Percentiles rank a stretch among this genome's conserved stretches.
Evolutionary conservation across 2,113 vertebrate genomes (phyloP).

Genomic region (Lonchura striata): DNA sequence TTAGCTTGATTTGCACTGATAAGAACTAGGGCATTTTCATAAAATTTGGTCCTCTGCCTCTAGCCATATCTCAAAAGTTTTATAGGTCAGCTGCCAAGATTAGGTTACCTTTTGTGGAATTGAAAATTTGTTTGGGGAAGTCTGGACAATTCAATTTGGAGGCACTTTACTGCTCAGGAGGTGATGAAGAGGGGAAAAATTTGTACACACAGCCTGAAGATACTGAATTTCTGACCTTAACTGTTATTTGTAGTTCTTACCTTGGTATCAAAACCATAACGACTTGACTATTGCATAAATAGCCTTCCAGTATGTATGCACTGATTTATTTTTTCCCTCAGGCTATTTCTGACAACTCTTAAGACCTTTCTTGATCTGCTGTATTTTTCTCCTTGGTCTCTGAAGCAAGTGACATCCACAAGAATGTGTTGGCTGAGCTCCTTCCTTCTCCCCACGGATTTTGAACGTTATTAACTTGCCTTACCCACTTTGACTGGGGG

Average conservation of each 20-base stretch:
- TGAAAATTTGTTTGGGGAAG: background rate
- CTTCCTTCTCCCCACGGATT: background rate
- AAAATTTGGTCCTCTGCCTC: background rate
- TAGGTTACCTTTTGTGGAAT: background rate
- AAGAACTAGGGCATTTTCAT: background rate
- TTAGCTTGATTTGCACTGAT: background rate
- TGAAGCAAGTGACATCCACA: background rate
- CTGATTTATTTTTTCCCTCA: background rate
- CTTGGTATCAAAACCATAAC: background rate
- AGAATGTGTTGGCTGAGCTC: background rate
- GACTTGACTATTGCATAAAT: background rate
- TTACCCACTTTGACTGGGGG: background rate
- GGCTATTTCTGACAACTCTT: background rate
- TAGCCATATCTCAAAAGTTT: background rate
- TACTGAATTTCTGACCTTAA: background rate
- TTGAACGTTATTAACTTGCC: background rate
- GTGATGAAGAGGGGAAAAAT: background rate
- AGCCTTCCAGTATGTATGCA: background rate
- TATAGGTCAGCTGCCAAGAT: background rate
- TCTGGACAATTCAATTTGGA: background rate
- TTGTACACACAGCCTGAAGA: background rate
- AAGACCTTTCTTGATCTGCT: background rate
- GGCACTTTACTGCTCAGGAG: background rate
- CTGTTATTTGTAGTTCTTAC: background rate
- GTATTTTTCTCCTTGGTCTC: background rate